Conservation (phyloP, 2,113 vertebrate genomes). For the Gracilinanus agilis region DNA sequence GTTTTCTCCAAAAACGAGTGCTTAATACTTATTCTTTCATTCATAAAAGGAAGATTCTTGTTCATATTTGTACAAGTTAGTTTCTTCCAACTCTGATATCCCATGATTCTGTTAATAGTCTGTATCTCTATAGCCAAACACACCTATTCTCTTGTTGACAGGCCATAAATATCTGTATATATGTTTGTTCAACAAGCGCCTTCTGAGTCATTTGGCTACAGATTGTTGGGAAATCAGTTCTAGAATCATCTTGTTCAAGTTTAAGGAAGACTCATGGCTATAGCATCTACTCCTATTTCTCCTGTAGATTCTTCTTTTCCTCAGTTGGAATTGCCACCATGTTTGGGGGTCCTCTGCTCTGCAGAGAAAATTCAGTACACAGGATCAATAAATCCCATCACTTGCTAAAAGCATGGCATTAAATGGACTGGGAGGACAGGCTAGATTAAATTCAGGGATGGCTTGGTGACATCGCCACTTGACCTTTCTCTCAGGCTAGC, state of each 20-base stretch:
- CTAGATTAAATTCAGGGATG: conserved; percentile 44
- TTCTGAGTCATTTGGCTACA: background rate
- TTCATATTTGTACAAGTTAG: background rate
- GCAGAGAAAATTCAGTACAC: background rate
- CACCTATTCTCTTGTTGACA: background rate
- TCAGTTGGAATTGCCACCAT: background rate
- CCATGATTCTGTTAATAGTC: background rate
- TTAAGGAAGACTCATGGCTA: background rate
- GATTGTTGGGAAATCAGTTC: background rate
- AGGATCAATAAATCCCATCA: conserved; percentile 19
- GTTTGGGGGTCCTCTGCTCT: background rate
- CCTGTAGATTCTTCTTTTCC: background rate
- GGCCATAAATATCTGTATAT: background rate
- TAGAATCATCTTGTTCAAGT: background rate
- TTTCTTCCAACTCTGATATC: background rate
- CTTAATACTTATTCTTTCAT: background rate
- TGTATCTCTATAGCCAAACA: background rate
- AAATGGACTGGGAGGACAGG: fast-evolving
- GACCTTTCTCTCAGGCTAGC: background rate
- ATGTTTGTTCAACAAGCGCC: background rate
- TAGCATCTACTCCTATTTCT: background rate
- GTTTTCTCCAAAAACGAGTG: background rate
- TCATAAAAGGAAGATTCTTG: background rate
- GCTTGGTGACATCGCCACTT: background rate
- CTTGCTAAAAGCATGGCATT: background rate